Evolutionary conservation across 1,140 invertebrate species (phyloP), one percentile per base, ranked within the genome.

Genomic region (Polypedilum pembai): DNA sequence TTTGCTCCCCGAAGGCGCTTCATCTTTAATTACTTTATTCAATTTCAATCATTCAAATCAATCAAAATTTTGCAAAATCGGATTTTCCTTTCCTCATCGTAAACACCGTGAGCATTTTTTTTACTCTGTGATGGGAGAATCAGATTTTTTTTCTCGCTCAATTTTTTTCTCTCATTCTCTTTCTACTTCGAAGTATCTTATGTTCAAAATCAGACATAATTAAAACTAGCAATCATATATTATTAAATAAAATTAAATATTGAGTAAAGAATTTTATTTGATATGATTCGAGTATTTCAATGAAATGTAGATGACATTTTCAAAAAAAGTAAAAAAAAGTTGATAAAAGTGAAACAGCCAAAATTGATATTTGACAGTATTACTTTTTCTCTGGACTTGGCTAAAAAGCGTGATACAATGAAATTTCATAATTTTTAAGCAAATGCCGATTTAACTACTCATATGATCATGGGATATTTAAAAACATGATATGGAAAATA

Each of bases 51-150:
- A 12, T 69, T 69, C 8, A 69, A 69, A 69, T 69, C 65, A 69
- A 69, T 69, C 65, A 69, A 21, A 69, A 12, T 15, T 56, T 12
- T 56, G 17, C 5, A 20, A 18, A 69, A 69, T n/a, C 8, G 7
- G 18, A 69, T 20, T 20, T 18, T 17, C 18, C 18, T 18, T 20
- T 18, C n/a, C n/a, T 69, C 1, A 20, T 8, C 4, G 2, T 69
- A n/a, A 20, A 20, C 17, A 69, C 3, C 65, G 65, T 69, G 65
- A 69, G 65, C 65, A 69, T 69, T 69, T 69, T 69, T 69, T 69
- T 69, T 8, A 20, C 24, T 33, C 2, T 20, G 17, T 18, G 65
- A 69, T 18, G 20, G 17, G 45, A 56, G 45, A 56, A 56, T 56
- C 3, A 15, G 45, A 56, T 56, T 56, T 56, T 56, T 56, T 56